phyloP scores from a whole-genome alignment of 1,140 invertebrate genomes.

The Protaetia brevitarsis region DNA sequence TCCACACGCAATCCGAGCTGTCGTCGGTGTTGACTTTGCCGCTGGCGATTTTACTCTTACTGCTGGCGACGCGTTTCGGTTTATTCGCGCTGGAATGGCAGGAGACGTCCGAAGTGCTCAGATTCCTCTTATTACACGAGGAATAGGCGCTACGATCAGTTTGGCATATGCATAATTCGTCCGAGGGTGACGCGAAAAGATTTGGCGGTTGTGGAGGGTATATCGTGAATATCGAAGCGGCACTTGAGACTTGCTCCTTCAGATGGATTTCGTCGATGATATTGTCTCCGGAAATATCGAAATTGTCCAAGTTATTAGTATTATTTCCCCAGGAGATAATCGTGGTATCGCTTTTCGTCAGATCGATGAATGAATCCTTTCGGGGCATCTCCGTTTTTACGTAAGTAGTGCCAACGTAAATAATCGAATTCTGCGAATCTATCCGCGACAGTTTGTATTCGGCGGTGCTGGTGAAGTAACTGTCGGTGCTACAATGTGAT shows the following conservation, averaged over 20 bases:
- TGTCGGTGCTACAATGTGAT: background rate
- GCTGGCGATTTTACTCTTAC: background rate
- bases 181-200: slow-evolving; percentile 1
- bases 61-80: slow-evolving; percentile 1
- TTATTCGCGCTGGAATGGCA: background rate
- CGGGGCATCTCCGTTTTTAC: background rate
- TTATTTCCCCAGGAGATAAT: background rate
- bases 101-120: background rate
- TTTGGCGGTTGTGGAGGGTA: slow-evolving; percentile 15
- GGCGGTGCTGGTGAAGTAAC: background rate
- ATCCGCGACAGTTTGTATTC: background rate
- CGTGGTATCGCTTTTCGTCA: slow-evolving; percentile 15
- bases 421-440: background rate
- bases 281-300: slow-evolving; percentile 11
- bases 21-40: background rate
- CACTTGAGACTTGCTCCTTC: slow-evolving; percentile 5
- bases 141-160: background rate
- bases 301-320: background rate
- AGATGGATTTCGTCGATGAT: slow-evolving; percentile 4
- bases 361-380: background rate
- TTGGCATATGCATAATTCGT: slow-evolving; percentile 6
- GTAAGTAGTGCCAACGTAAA: slow-evolving; percentile 12
- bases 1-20: slow-evolving; percentile 11
- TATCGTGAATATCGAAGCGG: slow-evolving; percentile 17
- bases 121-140: background rate